A percentile compares a stretch with the other conserved stretches of the same genome.
These are phyloP conservation scores for Trachelus tabidus DNA, from an alignment of 2,888 invertebrate species.

Conservation along the genomic window DNA sequence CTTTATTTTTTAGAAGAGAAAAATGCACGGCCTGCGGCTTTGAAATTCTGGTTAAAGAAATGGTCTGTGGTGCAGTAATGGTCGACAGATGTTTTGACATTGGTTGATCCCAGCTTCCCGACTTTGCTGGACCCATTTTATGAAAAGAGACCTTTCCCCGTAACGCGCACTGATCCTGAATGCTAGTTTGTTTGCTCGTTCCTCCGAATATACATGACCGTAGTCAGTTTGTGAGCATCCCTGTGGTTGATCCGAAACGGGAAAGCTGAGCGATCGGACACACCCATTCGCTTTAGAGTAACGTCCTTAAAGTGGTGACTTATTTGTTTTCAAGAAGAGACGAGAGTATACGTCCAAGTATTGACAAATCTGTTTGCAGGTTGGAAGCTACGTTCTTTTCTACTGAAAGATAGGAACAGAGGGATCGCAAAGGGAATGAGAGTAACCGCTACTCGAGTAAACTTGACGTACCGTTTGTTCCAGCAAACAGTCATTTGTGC, in stretches of 20 bases:
- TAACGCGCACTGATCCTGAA: conserved; percentile 68
- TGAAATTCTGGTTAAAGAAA: neutral
- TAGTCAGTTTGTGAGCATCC: conserved; percentile 87
- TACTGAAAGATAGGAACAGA: neutral
- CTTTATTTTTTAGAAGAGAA: neutral
- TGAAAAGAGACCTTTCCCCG: conserved; percentile 84
- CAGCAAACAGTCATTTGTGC: conserved; percentile 24
- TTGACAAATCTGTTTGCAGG: conserved; percentile 2
- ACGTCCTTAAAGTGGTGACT: neutral
- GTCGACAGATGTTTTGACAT: conserved; percentile 70
- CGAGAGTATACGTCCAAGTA: neutral
- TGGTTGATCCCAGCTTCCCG: conserved; percentile 84
- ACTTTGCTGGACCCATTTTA: conserved; percentile 87
- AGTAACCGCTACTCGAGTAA: neutral
- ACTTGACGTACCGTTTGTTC: conserved; percentile 21
- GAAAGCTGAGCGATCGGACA: neutral
- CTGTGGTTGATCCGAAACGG: conserved; percentile 80
- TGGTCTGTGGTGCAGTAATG: neutral
- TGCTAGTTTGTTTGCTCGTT: conserved; percentile 88
- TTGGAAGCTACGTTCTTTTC: neutral
- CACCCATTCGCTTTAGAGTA: neutral
- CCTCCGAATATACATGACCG: conserved; percentile 86
- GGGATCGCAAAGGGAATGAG: neutral
- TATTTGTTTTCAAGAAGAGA: neutral
- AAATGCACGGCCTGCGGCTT: neutral